Conservation (phyloP, 2,888 invertebrate species). For the Thereva nobilitata region DNA sequence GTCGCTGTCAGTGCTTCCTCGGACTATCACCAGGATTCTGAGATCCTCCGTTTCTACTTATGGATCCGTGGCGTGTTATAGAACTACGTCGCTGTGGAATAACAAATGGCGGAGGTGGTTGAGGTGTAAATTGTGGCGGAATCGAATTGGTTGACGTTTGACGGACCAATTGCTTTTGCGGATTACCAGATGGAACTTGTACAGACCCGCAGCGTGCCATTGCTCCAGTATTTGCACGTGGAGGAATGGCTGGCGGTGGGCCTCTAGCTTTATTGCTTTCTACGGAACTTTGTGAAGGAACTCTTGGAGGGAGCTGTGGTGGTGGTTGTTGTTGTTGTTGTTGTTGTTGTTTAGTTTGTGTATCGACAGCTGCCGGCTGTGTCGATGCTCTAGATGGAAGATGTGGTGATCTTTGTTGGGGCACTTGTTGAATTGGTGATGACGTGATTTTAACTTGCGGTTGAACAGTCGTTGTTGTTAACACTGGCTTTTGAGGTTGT, state of each 20-base stretch:
- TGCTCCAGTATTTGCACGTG: conserved; percentile 50
- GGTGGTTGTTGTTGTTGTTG: conserved; percentile 37
- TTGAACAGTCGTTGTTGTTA: conserved; percentile 56
- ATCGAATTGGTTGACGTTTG: conserved; percentile 57
- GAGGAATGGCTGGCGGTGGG: conserved; percentile 58
- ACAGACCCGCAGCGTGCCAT: conserved; percentile 54
- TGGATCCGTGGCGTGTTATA: conserved; percentile 38
- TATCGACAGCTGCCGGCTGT: not conserved
- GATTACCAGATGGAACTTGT: conserved; percentile 47
- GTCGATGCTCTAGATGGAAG: conserved; percentile 35
- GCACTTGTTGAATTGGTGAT: conserved; percentile 34
- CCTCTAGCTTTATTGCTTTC: conserved; percentile 45
- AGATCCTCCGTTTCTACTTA: conserved; percentile 27
- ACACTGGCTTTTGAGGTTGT: conserved; percentile 55
- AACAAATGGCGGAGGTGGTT: conserved; percentile 57
- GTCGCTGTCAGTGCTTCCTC: conserved; percentile 32
- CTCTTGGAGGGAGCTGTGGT: conserved; percentile 56
- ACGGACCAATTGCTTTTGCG: conserved; percentile 48
- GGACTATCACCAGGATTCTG: conserved; percentile 21
- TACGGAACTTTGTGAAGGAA: conserved; percentile 54
- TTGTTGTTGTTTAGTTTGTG: conserved; percentile 39
- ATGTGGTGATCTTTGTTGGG: conserved; percentile 42
- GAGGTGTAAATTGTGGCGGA: conserved; percentile 56
- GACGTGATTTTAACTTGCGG: conserved; percentile 46
- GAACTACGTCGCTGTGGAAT: conserved; percentile 55